Evolutionary conservation across 2,888 invertebrate species (phyloP).

Genomic region (Meghimatium bilineatum): DNA sequence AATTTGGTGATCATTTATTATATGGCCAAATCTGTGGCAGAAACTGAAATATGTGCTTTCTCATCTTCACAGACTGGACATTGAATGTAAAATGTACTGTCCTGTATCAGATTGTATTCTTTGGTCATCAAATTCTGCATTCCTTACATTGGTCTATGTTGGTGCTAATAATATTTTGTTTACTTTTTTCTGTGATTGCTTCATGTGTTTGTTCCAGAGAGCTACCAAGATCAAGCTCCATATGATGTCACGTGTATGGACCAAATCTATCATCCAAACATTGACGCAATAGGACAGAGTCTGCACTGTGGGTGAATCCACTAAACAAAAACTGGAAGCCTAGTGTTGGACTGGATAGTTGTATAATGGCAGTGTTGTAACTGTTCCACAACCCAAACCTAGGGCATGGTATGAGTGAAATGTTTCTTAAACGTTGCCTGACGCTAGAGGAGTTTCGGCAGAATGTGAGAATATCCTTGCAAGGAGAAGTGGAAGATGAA

Average conservation of each 20-base stretch:
- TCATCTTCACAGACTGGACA: too few species aligned
- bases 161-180: too few species aligned
- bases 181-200: slow-evolving; percentile 73
- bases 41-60: too few species aligned
- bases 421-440: slow-evolving; percentile 50
- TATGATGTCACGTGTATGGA: slow-evolving; percentile 96
- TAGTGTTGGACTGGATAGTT: slow-evolving; percentile 61
- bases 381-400: slow-evolving; percentile 68
- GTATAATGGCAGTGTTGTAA: slow-evolving; percentile 67
- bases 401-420: slow-evolving; percentile 63
- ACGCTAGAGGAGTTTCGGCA: slow-evolving; percentile 52
- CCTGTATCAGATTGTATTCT: too few species aligned
- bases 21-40: too few species aligned
- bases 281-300: slow-evolving; percentile 80
- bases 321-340: slow-evolving; percentile 64
- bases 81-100: too few species aligned
- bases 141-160: too few species aligned
- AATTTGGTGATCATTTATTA: too few species aligned
- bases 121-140: too few species aligned
- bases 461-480: slow-evolving; percentile 60
- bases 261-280: slow-evolving; percentile 96
- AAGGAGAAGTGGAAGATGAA: slow-evolving; percentile 60
- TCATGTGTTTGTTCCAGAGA: slow-evolving; percentile 95
- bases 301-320: slow-evolving; percentile 64
- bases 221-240: slow-evolving; percentile 96